Percentiles rank a stretch among this genome's conserved stretches.
Conservation (phyloP, 2,797 vertebrate genomes). For the Stomatorhinus walkeri region DNA sequence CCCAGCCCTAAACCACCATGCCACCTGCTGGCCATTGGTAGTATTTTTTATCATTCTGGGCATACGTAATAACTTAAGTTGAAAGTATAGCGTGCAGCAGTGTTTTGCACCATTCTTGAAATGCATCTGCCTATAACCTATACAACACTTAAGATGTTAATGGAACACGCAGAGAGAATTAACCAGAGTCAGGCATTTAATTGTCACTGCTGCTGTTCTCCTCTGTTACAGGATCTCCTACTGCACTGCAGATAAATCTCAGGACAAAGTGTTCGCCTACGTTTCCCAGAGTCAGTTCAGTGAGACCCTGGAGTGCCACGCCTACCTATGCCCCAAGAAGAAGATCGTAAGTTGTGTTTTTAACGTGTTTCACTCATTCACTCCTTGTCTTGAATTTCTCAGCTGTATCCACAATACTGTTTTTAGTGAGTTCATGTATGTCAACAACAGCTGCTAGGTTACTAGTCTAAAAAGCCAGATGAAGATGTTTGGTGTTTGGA, state of each 20-base stretch:
- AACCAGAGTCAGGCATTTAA: neutral
- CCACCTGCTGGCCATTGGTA: neutral
- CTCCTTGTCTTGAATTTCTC: neutral
- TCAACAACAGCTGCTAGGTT: neutral
- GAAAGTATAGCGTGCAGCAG: neutral
- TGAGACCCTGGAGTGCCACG: constrained; percentile 81
- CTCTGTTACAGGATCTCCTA: constrained; percentile 75
- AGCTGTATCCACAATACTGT: neutral
- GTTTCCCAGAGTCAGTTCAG: constrained; percentile 81
- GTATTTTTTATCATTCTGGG: neutral
- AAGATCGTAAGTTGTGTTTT: constrained; percentile 71
- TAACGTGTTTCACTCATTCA: neutral
- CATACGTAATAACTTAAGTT: neutral
- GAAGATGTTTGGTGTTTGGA: neutral
- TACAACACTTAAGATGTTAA: neutral
- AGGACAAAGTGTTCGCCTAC: constrained; percentile 89
- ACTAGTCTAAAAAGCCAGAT: neutral
- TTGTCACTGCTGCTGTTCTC: neutral
- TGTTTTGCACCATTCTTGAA: neutral
- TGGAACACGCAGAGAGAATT: neutral
- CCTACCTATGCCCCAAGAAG: constrained; percentile 85
- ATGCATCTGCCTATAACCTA: neutral
- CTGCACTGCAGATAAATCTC: constrained; percentile 88
- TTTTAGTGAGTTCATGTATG: neutral
- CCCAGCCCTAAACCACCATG: neutral